These are phyloP conservation scores for mouse (Mus musculus) DNA, from an alignment of 2,113 vertebrate species.

Conservation along the genomic window DNA sequence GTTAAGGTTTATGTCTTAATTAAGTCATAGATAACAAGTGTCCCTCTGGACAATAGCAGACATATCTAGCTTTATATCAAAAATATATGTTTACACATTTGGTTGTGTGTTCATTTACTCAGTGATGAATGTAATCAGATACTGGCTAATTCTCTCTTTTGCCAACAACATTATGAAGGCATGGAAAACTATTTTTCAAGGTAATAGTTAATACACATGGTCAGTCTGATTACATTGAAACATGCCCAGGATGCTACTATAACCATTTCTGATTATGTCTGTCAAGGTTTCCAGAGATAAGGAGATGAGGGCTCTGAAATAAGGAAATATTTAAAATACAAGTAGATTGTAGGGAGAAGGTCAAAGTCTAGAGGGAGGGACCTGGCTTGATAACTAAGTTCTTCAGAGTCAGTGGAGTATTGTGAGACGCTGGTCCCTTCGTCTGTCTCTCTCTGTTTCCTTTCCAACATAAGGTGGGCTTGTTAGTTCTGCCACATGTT, in stretches of 20 bases:
- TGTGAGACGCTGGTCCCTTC: background rate
- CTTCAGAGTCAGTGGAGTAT: background rate
- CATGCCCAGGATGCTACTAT: background rate
- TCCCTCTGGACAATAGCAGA: conserved; percentile 4
- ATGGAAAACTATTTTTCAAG: background rate
- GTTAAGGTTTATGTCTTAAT: background rate
- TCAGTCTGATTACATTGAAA: background rate
- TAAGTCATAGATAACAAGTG: background rate
- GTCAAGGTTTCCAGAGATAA: background rate
- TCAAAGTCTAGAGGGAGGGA: background rate
- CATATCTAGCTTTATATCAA: background rate
- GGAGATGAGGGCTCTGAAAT: background rate
- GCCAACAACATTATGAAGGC: background rate
- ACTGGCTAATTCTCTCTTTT: background rate
- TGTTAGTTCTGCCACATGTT: background rate
- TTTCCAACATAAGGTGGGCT: background rate
- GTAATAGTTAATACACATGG: background rate
- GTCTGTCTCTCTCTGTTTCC: background rate
- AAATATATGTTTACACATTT: background rate
- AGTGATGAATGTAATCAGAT: background rate
- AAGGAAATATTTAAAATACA: background rate
- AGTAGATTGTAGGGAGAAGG: background rate
- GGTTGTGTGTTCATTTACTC: background rate
- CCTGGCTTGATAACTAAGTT: background rate
- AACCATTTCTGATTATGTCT: background rate